Conservation (phyloP, 1,140 invertebrate genomes). For the Wiebesia pumilae region DNA sequence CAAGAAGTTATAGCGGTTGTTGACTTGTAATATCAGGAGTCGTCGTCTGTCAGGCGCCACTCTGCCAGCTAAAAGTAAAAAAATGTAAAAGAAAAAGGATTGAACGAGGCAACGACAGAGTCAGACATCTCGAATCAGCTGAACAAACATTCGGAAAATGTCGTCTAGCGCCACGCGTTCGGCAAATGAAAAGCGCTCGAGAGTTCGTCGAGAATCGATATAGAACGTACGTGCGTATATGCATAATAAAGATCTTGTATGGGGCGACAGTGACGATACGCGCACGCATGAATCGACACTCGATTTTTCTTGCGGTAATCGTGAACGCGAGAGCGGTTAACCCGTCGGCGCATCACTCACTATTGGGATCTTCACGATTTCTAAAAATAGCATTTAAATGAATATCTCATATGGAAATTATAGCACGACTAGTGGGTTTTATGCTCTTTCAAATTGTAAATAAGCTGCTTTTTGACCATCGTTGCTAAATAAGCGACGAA, state of each 20-base stretch:
- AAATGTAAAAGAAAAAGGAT: not conserved
- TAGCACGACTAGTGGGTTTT: not conserved
- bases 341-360: not conserved
- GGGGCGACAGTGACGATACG: too few species aligned
- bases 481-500: too few species aligned
- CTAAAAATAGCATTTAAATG: not conserved
- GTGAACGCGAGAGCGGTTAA: not conserved
- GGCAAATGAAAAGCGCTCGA: not conserved
- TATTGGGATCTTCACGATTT: not conserved
- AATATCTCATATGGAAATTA: too few species aligned
- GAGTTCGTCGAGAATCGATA: not conserved
- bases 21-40: not conserved
- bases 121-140: not conserved
- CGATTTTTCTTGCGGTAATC: too few species aligned
- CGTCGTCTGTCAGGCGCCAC: not conserved
- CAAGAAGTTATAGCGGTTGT: not conserved
- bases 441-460: too few species aligned
- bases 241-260: slow-evolving; percentile 35
- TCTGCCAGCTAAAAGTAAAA: not conserved
- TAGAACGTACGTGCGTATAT: slow-evolving; percentile 2
- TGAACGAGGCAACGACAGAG: too few species aligned
- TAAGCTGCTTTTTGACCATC: too few species aligned
- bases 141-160: not conserved
- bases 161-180: not conserved
- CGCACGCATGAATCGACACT: not conserved